Conservation (phyloP, 2,888 invertebrate genomes). For the Stratiomys singularior region DNA sequence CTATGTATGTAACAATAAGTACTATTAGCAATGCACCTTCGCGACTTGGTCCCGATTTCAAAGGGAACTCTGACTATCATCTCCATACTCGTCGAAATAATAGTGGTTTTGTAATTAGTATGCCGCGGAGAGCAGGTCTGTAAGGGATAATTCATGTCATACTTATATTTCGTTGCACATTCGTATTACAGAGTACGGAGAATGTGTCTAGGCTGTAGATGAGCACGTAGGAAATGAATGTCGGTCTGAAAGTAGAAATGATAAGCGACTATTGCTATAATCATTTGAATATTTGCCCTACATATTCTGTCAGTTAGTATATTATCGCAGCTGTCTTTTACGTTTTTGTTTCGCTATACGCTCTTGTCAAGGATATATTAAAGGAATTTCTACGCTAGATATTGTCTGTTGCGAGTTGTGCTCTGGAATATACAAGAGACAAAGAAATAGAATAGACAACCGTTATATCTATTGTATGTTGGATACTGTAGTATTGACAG, state of each 20-base stretch:
- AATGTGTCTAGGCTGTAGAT: background rate
- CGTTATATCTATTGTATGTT: background rate
- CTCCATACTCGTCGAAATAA: background rate
- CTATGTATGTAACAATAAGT: background rate
- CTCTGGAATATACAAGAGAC: background rate
- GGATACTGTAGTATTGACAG: background rate
- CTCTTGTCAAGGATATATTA: background rate
- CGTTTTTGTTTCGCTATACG: background rate
- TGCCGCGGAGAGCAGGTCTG: constrained; percentile 5
- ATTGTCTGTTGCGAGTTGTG: background rate
- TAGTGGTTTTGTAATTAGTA: constrained; percentile 39
- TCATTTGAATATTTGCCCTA: constrained; percentile 35
- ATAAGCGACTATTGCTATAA: constrained; percentile 36
- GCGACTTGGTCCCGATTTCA: background rate
- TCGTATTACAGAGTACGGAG: constrained; percentile 22
- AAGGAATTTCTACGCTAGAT: background rate
- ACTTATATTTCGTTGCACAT: background rate
- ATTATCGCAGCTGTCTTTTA: background rate
- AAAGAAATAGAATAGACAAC: background rate
- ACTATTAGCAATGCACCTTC: background rate
- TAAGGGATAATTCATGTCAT: too few relatives aligned
- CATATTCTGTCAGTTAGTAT: background rate
- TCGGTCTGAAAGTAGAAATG: constrained; percentile 13
- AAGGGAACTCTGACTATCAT: background rate
- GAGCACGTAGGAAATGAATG: constrained; percentile 10